Base-by-base conservation (phyloP, 1,140 invertebrate genomes). In the Saccostrea glomerata region DNA sequence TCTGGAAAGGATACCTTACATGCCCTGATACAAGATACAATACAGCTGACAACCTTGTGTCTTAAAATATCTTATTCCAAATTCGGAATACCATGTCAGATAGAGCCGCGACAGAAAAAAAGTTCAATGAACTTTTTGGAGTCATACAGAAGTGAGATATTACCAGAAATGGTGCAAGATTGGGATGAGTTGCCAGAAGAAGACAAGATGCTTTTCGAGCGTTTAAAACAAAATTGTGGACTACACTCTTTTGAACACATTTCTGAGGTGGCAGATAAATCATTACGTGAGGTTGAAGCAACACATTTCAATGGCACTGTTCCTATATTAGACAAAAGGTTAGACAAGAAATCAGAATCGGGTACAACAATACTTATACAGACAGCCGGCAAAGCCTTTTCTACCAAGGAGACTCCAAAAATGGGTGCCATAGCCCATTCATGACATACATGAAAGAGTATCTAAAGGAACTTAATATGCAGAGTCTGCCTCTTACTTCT, bases 11-110 rank as follows among this genome's bases (percentile, higher is more conserved):
- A 87, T 60, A 70, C 58, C 17, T 23, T 88, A 15, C 12, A 84
- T 5, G 73, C 84, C 15, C 85, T 88, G 20, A 86, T 54, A n/a
- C 20, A 11, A n/a, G 23, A 25, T 54, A 30, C 40, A 25, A 87
- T 13, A 13, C 7, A 30, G 73, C 40, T 17, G 6, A 86, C 1
- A 86, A 84, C 54, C 15, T 56, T 12, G 54, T 20, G 36, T 55
- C 60, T 60, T 36, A 87, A 85, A 55, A 85, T 20, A 85, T 89
- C 13, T 82, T 89, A 23, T 36, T 88, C 11, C 58, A 85, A 0
- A 88, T 88, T 77, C 12, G 60, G 4, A 70, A 58, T 30, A 88
- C 87, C 2, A 88, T 88, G 87, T 88, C 87, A 15, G 87, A 88
- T 25, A 23, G 87, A 23, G 87, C 87, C 2, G n/a, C 87, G 11